Percentiles rank a stretch among this genome's conserved stretches.
Conservation (phyloP, 2,888 invertebrate species). For the Leptura quadrifasciata region DNA sequence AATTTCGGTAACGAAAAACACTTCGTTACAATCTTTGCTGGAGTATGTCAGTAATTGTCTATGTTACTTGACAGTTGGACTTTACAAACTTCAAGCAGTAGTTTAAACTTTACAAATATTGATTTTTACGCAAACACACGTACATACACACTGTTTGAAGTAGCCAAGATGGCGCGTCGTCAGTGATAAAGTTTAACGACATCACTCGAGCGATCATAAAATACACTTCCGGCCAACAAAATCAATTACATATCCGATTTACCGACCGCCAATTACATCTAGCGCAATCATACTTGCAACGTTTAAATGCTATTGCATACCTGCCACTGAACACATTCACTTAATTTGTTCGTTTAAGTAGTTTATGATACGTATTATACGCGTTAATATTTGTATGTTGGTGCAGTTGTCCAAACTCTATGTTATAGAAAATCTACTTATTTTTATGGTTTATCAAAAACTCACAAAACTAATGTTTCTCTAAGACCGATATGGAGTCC, state of each 20-base stretch:
- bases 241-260: slow-evolving; percentile 67
- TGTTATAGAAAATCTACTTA: too few relatives aligned
- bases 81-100: slow-evolving; percentile 14
- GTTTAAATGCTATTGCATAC: slow-evolving; percentile 52
- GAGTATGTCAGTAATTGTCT: background rate
- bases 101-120: slow-evolving; percentile 21
- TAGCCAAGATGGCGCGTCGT: slow-evolving; percentile 32
- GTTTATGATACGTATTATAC: background rate
- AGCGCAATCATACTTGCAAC: slow-evolving; percentile 45
- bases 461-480: too few relatives aligned
- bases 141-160: slow-evolving; percentile 7
- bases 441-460: too few relatives aligned
- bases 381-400: too few relatives aligned
- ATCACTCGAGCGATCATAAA: slow-evolving; percentile 53
- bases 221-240: slow-evolving; percentile 65
- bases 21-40: too few relatives aligned
- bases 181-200: slow-evolving; percentile 33
- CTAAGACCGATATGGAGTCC: too few relatives aligned
- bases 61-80: slow-evolving; percentile 16
- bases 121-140: slow-evolving; percentile 20
- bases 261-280: slow-evolving; percentile 65
- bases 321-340: slow-evolving; percentile 2
- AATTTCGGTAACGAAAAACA: too few relatives aligned
- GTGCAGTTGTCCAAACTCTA: too few relatives aligned
- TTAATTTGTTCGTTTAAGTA: background rate